Percentiles rank a stretch among this genome's conserved stretches.
phyloP scores from a whole-genome alignment of 2,888 invertebrate genomes.

The Embidobia sp. region DNA sequence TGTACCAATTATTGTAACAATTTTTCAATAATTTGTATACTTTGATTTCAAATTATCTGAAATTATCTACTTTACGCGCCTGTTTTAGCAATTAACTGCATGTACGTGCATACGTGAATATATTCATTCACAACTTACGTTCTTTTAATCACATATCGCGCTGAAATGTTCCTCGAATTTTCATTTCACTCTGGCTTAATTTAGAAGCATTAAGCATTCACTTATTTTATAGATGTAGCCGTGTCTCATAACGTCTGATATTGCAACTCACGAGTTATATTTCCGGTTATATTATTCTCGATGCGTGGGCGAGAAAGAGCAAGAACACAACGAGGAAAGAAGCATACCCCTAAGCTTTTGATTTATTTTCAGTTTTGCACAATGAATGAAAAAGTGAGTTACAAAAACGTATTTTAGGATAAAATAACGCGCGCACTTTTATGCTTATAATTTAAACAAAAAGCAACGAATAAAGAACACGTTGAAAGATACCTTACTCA shows the following conservation, averaged over 20 bases:
- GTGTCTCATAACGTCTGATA: slow-evolving; percentile 48
- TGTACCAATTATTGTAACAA: too few relatives aligned
- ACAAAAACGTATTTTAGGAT: slow-evolving; percentile 25
- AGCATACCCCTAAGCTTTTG: slow-evolving; percentile 37
- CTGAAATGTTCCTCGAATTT: slow-evolving; percentile 21
- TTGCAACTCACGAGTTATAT: slow-evolving; percentile 54
- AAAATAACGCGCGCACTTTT: background rate
- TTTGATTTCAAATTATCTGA: too few relatives aligned
- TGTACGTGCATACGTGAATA: too few relatives aligned
- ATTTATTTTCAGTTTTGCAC: slow-evolving; percentile 37
- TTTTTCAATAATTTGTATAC: too few relatives aligned
- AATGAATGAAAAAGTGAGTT: slow-evolving; percentile 3
- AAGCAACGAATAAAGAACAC: slow-evolving; percentile 1
- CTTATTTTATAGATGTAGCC: slow-evolving; percentile 45
- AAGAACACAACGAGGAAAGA: slow-evolving; percentile 24
- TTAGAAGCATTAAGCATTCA: slow-evolving; percentile 43
- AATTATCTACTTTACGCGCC: too few relatives aligned
- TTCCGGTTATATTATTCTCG: slow-evolving; percentile 53
- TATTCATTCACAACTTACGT: too few relatives aligned
- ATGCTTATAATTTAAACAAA: background rate
- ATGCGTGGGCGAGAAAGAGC: slow-evolving; percentile 35
- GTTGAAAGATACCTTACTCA: background rate
- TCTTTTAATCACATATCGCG: background rate
- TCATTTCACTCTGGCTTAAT: slow-evolving; percentile 46
- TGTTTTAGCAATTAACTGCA: background rate